phyloP scores from a whole-genome alignment of 2,888 invertebrate genomes.

The Aphodius granarius region DNA sequence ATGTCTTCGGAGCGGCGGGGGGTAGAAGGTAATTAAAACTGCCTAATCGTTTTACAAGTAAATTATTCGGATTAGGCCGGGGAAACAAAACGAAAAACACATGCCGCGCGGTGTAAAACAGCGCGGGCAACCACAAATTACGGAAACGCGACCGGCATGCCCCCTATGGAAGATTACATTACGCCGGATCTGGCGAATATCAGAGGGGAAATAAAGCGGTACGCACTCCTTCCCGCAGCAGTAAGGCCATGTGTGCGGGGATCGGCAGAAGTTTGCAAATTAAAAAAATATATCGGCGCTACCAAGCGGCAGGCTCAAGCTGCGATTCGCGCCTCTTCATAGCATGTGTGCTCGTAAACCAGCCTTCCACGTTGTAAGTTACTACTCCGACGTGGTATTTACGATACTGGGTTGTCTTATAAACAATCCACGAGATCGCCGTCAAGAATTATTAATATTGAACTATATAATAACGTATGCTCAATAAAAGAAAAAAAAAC shows the following conservation, averaged over 20 bases:
- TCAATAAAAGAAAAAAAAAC: no score
- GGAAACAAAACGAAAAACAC: background rate
- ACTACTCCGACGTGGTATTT: background rate
- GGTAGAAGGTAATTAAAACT: background rate
- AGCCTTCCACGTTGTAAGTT: background rate
- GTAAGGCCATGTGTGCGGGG: background rate
- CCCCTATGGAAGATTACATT: conserved; percentile 52
- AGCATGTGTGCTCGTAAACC: background rate
- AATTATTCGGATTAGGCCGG: background rate
- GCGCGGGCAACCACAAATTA: conserved; percentile 46
- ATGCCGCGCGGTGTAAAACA: conserved; percentile 13
- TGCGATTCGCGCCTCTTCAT: background rate
- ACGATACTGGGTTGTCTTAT: background rate
- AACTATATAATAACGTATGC: background rate
- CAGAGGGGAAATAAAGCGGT: conserved; percentile 48
- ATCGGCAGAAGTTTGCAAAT: background rate
- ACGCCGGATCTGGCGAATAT: conserved; percentile 52
- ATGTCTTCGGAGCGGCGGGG: background rate
- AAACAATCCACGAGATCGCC: background rate
- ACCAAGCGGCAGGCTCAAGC: background rate
- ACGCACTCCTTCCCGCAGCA: background rate
- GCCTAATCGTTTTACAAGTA: background rate
- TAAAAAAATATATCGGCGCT: background rate
- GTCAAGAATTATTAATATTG: background rate
- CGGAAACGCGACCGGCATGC: conserved; percentile 44